These are phyloP conservation scores for Zaprionus lachaisei DNA, from an alignment of 1,140 invertebrate species.

Conservation along the genomic window DNA sequence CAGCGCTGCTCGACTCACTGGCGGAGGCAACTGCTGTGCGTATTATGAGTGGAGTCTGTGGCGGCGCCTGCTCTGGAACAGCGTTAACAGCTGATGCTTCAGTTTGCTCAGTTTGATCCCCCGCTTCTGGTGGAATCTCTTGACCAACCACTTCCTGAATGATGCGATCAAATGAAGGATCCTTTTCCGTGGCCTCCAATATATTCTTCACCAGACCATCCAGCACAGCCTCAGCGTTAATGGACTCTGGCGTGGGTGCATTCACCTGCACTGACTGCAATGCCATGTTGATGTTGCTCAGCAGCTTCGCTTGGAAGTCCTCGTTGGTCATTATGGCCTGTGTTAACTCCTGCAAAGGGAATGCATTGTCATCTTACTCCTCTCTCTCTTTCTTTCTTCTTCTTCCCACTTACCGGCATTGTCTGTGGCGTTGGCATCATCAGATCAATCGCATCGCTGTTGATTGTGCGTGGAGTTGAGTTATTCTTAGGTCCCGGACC, in stretches of 20 bases:
- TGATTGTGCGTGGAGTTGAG: conserved; percentile 44
- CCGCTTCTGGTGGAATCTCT: not conserved
- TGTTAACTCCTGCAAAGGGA: conserved; percentile 58
- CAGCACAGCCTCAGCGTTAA: conserved; percentile 60
- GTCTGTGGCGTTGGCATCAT: conserved; percentile 50
- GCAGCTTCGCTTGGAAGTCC: conserved; percentile 70
- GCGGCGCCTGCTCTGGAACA: conserved; percentile 32
- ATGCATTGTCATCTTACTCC: not conserved
- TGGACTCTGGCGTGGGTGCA: conserved; percentile 30
- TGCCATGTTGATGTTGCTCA: conserved; percentile 76
- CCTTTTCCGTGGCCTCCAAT: conserved; percentile 76
- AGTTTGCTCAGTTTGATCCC: not conserved
- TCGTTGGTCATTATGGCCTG: conserved; percentile 71
- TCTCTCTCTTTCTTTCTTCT: not conserved
- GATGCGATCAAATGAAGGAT: conserved; percentile 77
- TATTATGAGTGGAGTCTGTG: conserved; percentile 74
- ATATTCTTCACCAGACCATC: conserved; percentile 75
- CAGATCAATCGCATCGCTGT: conserved; percentile 2
- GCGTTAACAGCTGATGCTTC: not conserved
- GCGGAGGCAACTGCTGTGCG: conserved; percentile 61
- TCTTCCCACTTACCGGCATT: conserved; percentile 49
- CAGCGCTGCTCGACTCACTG: not conserved
- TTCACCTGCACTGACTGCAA: conserved; percentile 59
- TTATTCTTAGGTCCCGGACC: conserved; percentile 53
- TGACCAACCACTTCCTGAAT: conserved; percentile 73